These are phyloP conservation scores for Ectropis grisescens DNA, from an alignment of 1,140 invertebrate species.

Conservation along the genomic window DNA sequence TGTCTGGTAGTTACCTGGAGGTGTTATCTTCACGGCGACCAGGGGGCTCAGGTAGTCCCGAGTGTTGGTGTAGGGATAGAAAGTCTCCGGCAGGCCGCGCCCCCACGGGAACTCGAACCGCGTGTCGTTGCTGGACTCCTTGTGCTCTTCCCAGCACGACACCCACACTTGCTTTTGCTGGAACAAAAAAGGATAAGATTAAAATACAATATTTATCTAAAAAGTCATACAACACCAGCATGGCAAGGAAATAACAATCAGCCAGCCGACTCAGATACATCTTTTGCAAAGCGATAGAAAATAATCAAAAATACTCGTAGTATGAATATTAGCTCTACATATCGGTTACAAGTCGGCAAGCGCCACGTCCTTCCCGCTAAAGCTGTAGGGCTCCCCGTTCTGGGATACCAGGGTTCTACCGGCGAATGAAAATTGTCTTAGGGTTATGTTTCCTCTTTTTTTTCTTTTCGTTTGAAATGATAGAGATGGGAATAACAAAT, in stretches of 20 bases:
- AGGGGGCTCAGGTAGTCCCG: constrained; percentile 29
- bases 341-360: too few relatives aligned
- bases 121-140: constrained; percentile 79
- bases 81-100: constrained; percentile 19
- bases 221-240: neutral
- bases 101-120: constrained; percentile 60
- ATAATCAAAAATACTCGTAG: neutral
- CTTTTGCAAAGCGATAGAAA: too few relatives aligned
- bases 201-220: neutral
- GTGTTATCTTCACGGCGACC: constrained; percentile 31
- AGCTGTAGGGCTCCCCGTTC: too few relatives aligned
- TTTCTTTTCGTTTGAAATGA: too few relatives aligned
- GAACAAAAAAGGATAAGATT: constrained; percentile 7
- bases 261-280: too few relatives aligned
- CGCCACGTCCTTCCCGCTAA: too few relatives aligned
- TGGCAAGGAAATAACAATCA: too few relatives aligned
- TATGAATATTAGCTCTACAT: too few relatives aligned
- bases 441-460: too few relatives aligned
- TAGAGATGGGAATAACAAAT: too few relatives aligned
- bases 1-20: constrained; percentile 25
- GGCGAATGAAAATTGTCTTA: too few relatives aligned
- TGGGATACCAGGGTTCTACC: too few relatives aligned
- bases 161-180: constrained; percentile 82
- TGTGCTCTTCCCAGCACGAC: constrained; percentile 81
- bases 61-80: constrained; percentile 29